Conservation (phyloP, 2,113 vertebrate genomes). For the Hippocampus zosterae region DNA sequence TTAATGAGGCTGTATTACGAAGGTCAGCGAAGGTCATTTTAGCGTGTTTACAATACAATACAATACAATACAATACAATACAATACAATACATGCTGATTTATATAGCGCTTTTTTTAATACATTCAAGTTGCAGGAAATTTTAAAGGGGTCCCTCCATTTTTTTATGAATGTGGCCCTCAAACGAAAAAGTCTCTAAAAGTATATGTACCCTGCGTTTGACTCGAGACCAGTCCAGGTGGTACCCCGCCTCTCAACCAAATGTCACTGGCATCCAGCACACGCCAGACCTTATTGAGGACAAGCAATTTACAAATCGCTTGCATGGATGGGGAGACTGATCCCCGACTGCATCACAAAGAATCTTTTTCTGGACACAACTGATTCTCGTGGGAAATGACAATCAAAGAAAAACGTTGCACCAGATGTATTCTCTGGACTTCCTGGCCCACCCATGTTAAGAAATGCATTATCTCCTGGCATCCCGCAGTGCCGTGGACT, state of each 20-base stretch:
- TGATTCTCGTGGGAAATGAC: background rate
- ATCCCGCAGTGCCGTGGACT: slow-evolving; percentile 84
- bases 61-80: no score
- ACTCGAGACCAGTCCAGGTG: background rate
- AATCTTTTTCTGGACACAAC: background rate
- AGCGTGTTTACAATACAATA: no score
- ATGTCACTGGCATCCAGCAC: background rate
- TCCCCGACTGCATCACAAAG: background rate
- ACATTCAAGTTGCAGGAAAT: no score
- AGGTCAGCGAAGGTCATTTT: no score
- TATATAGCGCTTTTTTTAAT: no score
- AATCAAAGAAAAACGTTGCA: background rate
- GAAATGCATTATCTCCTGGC: background rate
- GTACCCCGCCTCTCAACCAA: no score
- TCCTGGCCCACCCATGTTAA: background rate
- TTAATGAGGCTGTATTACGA: no score
- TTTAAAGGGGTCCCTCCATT: no score
- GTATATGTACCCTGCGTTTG: background rate
- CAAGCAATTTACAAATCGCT: background rate
- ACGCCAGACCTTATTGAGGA: background rate
- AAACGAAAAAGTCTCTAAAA: no score
- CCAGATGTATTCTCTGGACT: background rate
- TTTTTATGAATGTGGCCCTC: background rate
- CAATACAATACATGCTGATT: no score
- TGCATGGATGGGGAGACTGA: background rate